Evolutionary conservation across 2,113 vertebrate genomes (phyloP).

Genomic region (Oncorhynchus keta): DNA sequence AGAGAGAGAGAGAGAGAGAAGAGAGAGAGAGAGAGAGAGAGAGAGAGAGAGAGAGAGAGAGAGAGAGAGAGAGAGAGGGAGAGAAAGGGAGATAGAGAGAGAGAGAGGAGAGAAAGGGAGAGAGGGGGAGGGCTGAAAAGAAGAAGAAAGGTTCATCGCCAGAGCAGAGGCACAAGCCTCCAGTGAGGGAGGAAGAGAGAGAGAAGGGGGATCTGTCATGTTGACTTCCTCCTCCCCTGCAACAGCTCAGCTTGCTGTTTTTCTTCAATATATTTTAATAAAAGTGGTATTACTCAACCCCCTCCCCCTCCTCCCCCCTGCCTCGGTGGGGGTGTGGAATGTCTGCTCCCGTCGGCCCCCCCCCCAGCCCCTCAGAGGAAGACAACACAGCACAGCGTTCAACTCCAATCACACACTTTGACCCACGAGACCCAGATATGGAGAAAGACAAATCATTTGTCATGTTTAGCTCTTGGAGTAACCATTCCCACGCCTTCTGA

Average conservation of each 20-base stretch:
- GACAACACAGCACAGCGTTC: background rate
- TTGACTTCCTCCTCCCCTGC: background rate
- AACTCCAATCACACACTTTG: slow-evolving; percentile 40
- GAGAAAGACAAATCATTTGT: slow-evolving; percentile 22
- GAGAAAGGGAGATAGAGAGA: too few relatives aligned
- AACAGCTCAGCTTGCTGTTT: slow-evolving; percentile 48
- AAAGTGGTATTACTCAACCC: slow-evolving; percentile 73
- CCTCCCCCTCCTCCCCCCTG: slow-evolving; percentile 26
- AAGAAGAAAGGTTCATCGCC: background rate
- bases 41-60: background rate
- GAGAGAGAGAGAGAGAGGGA: slow-evolving; percentile 13
- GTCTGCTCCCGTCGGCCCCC: slow-evolving; percentile 55
- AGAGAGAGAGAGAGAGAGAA: too few relatives aligned
- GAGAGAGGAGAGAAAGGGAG: too few relatives aligned
- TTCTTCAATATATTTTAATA: slow-evolving; percentile 76
- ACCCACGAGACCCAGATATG: slow-evolving; percentile 28
- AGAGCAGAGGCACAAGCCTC: background rate
- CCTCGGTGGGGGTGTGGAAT: slow-evolving; percentile 62
- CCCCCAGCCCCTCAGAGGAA: slow-evolving; percentile 21
- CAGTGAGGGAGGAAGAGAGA: background rate
- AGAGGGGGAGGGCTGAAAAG: background rate
- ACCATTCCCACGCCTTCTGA: background rate
- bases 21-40: background rate
- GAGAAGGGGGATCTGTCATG: slow-evolving; percentile 23
- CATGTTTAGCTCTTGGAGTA: slow-evolving; percentile 18